These are phyloP conservation scores for Xyrichtys novacula DNA, from an alignment of 2,797 vertebrate species.

Conservation along the genomic window DNA sequence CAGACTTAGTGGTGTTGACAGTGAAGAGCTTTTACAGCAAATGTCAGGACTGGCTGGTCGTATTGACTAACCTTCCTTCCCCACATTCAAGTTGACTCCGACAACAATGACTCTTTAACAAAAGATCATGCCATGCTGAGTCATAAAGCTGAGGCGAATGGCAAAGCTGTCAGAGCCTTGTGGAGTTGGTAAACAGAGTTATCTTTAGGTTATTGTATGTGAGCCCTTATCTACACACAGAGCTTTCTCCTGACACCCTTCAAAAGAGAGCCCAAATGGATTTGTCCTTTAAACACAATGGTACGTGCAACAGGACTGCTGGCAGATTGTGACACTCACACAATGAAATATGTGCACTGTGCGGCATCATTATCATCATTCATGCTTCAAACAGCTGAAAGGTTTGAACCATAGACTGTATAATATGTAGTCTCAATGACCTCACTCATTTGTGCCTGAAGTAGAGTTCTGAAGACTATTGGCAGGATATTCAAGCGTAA, in stretches of 20 bases:
- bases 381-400: no score
- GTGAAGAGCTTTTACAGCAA: conserved; percentile 51
- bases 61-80: conserved; percentile 54
- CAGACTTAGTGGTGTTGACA: conserved; percentile 43
- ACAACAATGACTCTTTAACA: conserved; percentile 48
- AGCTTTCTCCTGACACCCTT: conserved; percentile 4
- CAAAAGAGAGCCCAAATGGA: conserved; percentile 3
- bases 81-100: conserved; percentile 36
- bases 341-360: background rate
- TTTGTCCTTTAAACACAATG: conserved; percentile 9
- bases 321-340: background rate
- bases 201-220: conserved; percentile 33
- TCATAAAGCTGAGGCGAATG: conserved; percentile 47
- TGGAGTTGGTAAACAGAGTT: conserved; percentile 16
- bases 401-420: no score
- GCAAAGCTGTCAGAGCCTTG: conserved; percentile 51
- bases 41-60: conserved; percentile 59
- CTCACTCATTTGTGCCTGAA: no score
- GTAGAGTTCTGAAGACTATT: no score
- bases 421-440: no score
- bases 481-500: no score
- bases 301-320: background rate
- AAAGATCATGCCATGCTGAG: conserved; percentile 46
- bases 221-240: conserved; percentile 15
- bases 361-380: no score